These are phyloP conservation scores for Asarcornis scutulata DNA, from an alignment of 2,113 vertebrate species.

Conservation along the genomic window DNA sequence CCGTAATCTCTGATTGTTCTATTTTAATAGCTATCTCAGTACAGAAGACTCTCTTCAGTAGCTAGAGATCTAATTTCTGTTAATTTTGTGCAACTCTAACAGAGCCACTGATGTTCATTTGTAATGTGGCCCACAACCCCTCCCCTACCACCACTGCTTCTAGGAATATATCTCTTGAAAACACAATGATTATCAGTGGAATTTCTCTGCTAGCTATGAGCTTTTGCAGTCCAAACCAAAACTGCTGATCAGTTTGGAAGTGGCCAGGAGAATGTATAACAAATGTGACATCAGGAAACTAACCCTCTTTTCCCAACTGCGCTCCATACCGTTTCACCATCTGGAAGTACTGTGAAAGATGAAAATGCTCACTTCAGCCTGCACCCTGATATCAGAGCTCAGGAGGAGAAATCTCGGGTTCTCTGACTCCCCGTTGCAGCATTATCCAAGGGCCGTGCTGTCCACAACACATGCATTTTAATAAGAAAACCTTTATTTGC, in stretches of 20 bases:
- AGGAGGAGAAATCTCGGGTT: background rate
- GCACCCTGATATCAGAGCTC: background rate
- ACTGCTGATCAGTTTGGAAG: slow-evolving; percentile 44
- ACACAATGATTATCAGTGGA: slow-evolving; percentile 51
- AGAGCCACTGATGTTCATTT: slow-evolving; percentile 44
- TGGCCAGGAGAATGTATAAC: slow-evolving; percentile 2
- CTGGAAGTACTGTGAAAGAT: background rate
- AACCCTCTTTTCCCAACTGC: background rate
- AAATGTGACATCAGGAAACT: slow-evolving; percentile 11
- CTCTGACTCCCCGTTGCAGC: background rate
- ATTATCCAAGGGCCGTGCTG: background rate
- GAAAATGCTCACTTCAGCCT: background rate
- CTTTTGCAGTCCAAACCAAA: slow-evolving; percentile 59
- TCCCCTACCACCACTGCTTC: slow-evolving; percentile 9
- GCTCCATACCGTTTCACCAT: background rate
- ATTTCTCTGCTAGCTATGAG: slow-evolving; percentile 59
- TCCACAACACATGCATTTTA: background rate
- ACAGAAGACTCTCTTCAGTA: slow-evolving; percentile 70
- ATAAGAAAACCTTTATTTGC: background rate
- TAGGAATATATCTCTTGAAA: slow-evolving; percentile 67
- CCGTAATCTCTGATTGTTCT: slow-evolving; percentile 69
- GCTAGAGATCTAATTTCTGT: slow-evolving; percentile 76
- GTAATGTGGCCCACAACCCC: slow-evolving; percentile 1
- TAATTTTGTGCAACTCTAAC: slow-evolving; percentile 74
- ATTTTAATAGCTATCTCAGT: slow-evolving; percentile 74